Evolutionary conservation across 2,888 invertebrate species (phyloP).

Genomic region (Octonoba sinensis): DNA sequence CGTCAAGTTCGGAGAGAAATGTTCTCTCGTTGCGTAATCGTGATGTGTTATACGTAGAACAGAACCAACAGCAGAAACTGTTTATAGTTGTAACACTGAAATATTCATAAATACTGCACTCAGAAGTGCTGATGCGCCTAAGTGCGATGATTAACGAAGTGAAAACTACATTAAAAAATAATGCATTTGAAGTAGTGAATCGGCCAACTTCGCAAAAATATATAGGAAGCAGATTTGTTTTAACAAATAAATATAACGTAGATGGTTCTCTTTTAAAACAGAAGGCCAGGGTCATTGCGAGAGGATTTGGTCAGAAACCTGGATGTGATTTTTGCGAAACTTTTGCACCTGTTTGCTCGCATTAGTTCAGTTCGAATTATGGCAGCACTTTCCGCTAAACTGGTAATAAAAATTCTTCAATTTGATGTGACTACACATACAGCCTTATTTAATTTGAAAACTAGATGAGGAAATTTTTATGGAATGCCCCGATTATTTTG

Average conservation of each 20-base stretch:
- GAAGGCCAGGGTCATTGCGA: background rate
- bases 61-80: no score
- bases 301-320: background rate
- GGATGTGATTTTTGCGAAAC: background rate
- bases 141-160: background rate
- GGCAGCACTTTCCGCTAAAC: background rate
- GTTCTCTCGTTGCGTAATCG: no score
- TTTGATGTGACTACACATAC: background rate
- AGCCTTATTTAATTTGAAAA: background rate
- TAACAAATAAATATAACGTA: background rate
- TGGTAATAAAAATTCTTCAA: background rate
- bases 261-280: no score
- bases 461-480: conserved; percentile 5
- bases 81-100: no score
- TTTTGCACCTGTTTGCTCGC: background rate
- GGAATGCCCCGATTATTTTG: no score
- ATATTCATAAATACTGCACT: background rate
- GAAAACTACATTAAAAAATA: conserved; percentile 9
- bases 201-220: background rate
- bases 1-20: no score
- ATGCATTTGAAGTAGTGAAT: no score
- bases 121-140: background rate
- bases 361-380: background rate
- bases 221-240: background rate
- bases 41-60: no score